Conservation (phyloP, 2,797 vertebrate species). For the Natrix natrix region DNA sequence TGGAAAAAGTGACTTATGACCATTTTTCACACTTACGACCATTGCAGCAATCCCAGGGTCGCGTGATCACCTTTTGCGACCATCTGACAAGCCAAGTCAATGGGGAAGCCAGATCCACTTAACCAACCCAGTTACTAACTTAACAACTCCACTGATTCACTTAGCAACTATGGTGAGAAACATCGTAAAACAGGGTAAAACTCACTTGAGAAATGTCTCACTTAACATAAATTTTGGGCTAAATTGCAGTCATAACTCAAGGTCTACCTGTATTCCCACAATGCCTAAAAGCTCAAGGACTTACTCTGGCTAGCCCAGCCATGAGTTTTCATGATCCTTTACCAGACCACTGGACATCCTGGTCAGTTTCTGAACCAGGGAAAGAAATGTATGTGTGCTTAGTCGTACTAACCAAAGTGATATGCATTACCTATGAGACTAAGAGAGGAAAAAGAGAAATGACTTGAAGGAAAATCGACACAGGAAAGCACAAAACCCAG, state of each 20-base stretch:
- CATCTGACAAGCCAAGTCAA: not conserved
- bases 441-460: not conserved
- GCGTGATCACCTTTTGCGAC: not conserved
- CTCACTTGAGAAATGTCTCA: too few species aligned
- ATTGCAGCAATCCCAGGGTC: not conserved
- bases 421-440: slow-evolving; percentile 55
- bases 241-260: not conserved
- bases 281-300: not conserved
- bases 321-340: slow-evolving; percentile 49
- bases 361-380: slow-evolving; percentile 22
- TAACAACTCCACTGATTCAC: too few species aligned
- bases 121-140: not conserved
- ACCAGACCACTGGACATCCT: slow-evolving; percentile 37
- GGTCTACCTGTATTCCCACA: not conserved
- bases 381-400: slow-evolving; percentile 57
- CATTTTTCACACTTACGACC: not conserved
- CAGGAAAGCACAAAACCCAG: slow-evolving; percentile 62
- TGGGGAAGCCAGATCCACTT: not conserved
- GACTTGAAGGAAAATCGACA: slow-evolving; percentile 54
- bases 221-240: not conserved
- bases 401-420: slow-evolving; percentile 36
- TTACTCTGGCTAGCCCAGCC: slow-evolving; percentile 39
- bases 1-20: not conserved
- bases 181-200: not conserved
- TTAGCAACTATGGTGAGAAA: not conserved